Base-by-base conservation (phyloP, 1,140 invertebrate species). In the Mya arenaria region DNA sequence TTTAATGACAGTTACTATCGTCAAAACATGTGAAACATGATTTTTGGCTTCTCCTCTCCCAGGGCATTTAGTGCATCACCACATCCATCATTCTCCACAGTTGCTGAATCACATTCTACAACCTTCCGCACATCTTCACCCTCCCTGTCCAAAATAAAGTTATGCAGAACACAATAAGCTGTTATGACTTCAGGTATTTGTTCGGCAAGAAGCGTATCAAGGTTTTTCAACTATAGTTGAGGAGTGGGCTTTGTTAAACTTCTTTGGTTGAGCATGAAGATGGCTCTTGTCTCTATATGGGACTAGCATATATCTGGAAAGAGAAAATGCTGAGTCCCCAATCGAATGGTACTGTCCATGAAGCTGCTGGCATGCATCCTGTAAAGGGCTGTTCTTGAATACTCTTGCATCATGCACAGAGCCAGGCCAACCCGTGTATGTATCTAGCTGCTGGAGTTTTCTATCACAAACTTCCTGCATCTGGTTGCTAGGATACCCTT, bases 101-200 rank as follows among this genome's bases (percentile, higher is more conserved):
- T n/a, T n/a, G n/a, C n/a, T n/a, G 10, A 39, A 52, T 69, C 39
- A 28, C 32, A 28, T 4, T 69, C 39, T 23, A 4, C 23, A 44
- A 5, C n/a, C 4, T 30, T 48, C 23, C 19, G 15, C 17, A 69
- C 19, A 8, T 48, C 66, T 48, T 69, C 66, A 19, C 32, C 66
- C 1, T 69, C 37, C 41, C 52, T 4, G 1, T 17, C 5, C 30
- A 69, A 15, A 19, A 69, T 69, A 30, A 69, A 69, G 19, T 69
- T 69, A 30, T 69, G 44, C 1, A 69, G 23, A 69, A 25, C 39
- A 52, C 66, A 69, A 28, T 44, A 69, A 30, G 37, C 32, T 4
- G 32, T 28, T 39, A 44, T 69, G 17, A 48, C 52, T n/a, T 23
- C 30, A 2, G 66, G 66, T 48, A 69, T 48, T 2, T 28, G 13